Base-by-base conservation (phyloP, 2,888 invertebrate genomes). In the Corythucha ciliata region DNA sequence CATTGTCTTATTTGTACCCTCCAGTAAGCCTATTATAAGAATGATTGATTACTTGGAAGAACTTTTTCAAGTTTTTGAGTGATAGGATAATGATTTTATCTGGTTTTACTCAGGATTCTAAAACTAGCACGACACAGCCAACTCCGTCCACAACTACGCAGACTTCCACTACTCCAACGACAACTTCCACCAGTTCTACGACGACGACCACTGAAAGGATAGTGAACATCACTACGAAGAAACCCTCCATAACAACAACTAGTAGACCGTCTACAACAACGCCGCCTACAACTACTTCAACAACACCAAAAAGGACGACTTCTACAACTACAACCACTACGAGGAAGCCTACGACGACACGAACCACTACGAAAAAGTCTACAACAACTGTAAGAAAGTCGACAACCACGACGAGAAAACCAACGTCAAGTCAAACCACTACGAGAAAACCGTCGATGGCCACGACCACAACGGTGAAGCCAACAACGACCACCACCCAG, bases 81-180 rank as follows among this genome's bases (percentile, higher is more conserved):
- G n/a, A n/a, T n/a, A n/a, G n/a, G n/a, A n/a, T n/a, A n/a, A n/a
- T n/a, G n/a, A n/a, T n/a, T n/a, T n/a, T n/a, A n/a, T n/a, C n/a
- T n/a, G 7, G 14, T 33, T 33, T 7, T 29, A 16, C 18, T 3
- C 7, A 33, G 33, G 33, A 18, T 5, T 33, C 18, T 7, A 33
- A 18, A 18, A 14, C 33, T 33, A 33, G 33, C 18, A 16, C 33
- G 33, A 33, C 33, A 26, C 20, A 18, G 20, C 20, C 39, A 42
- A 27, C 40, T 39, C 14, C 27, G 4, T 44, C 53, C 8, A 47
- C 40, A 27, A 36, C 36, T 22, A 24, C 51, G 60, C 65, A 69
- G 59, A 63, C 70, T 60, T 67, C 65, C 64, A 67, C 67, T 65
- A 64, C 65, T 64, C 65, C 71, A 21, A 59, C 54, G 64, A 71